Conservation (phyloP, 2,888 invertebrate species). For the Sarcophaga caerulescens region DNA sequence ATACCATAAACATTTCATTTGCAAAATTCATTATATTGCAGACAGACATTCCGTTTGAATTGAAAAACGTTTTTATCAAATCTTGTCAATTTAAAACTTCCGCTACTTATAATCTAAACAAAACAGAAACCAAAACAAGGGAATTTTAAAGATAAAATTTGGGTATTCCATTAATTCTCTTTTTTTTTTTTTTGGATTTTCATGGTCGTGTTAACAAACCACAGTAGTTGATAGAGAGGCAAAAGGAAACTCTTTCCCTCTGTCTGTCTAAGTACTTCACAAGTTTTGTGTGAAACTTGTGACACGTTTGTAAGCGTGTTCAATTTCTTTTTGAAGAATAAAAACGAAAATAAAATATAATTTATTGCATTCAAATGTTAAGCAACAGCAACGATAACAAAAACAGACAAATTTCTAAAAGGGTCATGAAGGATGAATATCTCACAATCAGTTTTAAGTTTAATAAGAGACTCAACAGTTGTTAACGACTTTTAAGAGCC, state of each 20-base stretch:
- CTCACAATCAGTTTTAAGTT: conserved; percentile 48
- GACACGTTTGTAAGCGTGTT: conserved; percentile 68
- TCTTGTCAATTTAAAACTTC: conserved; percentile 50
- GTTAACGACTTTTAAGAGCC: too few relatives aligned
- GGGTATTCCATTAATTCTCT: too few relatives aligned
- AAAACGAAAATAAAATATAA: conserved; percentile 33
- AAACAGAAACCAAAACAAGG: too few relatives aligned
- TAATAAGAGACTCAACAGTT: conserved; percentile 32
- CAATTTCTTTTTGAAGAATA: conserved; percentile 40
- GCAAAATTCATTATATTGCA: too few relatives aligned
- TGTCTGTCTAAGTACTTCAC: conserved; percentile 60
- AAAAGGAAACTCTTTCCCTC: too few relatives aligned
- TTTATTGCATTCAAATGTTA: conserved; percentile 50
- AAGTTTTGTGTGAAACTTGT: conserved; percentile 70
- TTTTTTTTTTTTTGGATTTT: too few relatives aligned
- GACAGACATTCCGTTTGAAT: too few relatives aligned
- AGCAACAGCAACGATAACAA: background rate
- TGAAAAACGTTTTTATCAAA: background rate
- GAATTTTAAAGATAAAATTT: too few relatives aligned
- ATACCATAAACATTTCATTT: too few relatives aligned
- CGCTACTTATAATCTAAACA: conserved; percentile 3
- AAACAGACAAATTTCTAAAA: conserved; percentile 38
- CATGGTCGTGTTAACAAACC: too few relatives aligned
- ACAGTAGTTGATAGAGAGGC: too few relatives aligned
- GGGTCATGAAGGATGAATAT: conserved; percentile 23